Evolutionary conservation across 1,140 invertebrate genomes (phyloP), one percentile per base, ranked within the genome.

Genomic region (Meloidogyne floridensis): DNA sequence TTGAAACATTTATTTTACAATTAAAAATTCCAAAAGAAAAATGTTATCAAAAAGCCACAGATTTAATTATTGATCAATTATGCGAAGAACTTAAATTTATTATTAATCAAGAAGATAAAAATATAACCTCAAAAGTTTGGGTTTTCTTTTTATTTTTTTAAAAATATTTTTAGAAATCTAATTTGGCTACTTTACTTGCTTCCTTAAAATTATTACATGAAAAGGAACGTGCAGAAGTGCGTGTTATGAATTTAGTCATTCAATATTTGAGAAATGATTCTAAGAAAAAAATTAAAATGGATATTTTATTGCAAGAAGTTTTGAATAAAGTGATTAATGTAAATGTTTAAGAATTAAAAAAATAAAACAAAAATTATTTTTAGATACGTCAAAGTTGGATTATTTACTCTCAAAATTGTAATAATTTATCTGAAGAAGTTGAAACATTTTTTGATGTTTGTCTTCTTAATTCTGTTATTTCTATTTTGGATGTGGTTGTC

Each of bases 401-500:
- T 65, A 65, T n/a, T 65, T 18, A 65, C n/a, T 4, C 59, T n/a
- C n/a, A 18, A 5, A 65, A 74, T 47, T 15, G 4, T 51, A 6
- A 74, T 15, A 82, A 84, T 59, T 80, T 77, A 15, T 87, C 77
- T 18, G 18, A n/a, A n/a, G 83, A 82, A 42, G 53, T 79, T 5
- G 69, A 70, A 65, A 43, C 15, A 13, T 84, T 84, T 69, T 32
- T 84, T 43, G 84, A 84, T 59, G 47, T 20, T 47, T 80, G 72
- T 53, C 69, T 84, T 15, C 80, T 84, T 70, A 72, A 82, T 32
- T 84, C 51, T 75, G 11, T 81, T 70, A 47, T 76, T 11, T 18
- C 42, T 18, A 84, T 81, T 59, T 76, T 84, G 72, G 84, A 84
- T 20, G 80, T 83, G 79, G 84, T 83, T n/a, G 32, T 32, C 32